phyloP scores from a whole-genome alignment of 2,113 vertebrate species.

The Baryphthengus martii region DNA sequence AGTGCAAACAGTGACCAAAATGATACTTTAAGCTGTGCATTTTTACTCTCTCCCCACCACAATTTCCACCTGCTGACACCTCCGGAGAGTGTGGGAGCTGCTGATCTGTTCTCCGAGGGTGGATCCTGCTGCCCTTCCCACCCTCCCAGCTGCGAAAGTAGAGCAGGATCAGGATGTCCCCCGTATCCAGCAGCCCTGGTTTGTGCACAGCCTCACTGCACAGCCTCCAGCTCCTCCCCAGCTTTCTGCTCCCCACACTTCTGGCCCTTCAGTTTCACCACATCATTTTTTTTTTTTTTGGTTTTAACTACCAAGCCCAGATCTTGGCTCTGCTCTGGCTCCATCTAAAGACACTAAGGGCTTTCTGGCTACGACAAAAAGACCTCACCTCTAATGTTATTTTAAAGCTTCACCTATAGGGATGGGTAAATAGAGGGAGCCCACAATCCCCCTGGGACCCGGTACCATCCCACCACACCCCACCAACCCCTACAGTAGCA shows the following conservation, averaged over 20 bases:
- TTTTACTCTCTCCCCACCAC: accelerated
- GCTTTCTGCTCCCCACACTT: not conserved
- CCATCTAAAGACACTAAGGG: not conserved
- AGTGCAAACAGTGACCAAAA: not conserved
- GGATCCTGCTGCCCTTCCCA: not conserved
- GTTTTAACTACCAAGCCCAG: not conserved
- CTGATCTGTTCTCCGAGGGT: not conserved
- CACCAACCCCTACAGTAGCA: not conserved
- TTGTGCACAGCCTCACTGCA: not conserved
- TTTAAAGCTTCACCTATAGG: not conserved
- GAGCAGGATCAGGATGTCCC: not conserved
- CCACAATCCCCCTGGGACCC: not conserved
- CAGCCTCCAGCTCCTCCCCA: not conserved
- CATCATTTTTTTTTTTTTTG: not conserved
- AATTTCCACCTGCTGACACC: not conserved
- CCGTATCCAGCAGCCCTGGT: not conserved
- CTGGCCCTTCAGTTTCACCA: not conserved
- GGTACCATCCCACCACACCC: too few species aligned
- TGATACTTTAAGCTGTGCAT: accelerated
- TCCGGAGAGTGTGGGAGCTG: accelerated
- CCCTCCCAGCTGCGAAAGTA: not conserved
- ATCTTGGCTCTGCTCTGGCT: not conserved
- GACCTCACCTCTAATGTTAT: not conserved
- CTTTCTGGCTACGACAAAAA: not conserved
- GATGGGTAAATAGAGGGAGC: not conserved